Evolutionary conservation across 2,888 invertebrate genomes (phyloP).

Genomic region (Stenoptilia bipunctidactyla): DNA sequence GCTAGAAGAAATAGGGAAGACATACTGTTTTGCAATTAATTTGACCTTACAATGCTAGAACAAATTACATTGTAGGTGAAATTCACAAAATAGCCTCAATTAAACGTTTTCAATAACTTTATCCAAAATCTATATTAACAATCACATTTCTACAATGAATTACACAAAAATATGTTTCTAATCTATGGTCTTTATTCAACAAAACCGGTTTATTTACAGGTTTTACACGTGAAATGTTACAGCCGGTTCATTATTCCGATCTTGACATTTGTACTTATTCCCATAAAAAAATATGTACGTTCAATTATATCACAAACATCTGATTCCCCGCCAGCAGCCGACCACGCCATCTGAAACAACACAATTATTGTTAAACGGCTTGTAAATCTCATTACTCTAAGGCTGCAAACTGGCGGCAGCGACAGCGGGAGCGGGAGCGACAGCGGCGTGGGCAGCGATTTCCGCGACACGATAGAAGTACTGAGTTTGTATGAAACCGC

Average conservation of each 20-base stretch:
- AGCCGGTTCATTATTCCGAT: conserved; percentile 22
- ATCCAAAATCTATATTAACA: conserved; percentile 14
- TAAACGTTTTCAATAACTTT: conserved; percentile 4
- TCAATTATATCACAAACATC: conserved; percentile 58
- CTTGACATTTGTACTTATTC: conserved; percentile 60
- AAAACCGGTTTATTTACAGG: conserved; percentile 37
- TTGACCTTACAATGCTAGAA: too few relatives aligned
- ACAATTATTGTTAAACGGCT: too few relatives aligned
- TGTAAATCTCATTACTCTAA: too few relatives aligned
- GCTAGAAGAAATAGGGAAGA: conserved; percentile 45
- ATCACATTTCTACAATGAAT: conserved; percentile 37
- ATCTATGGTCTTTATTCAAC: conserved; percentile 28
- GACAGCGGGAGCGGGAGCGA: too few relatives aligned
- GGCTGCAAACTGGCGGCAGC: too few relatives aligned
- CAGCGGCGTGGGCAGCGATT: too few relatives aligned
- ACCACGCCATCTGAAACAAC: conserved; percentile 54
- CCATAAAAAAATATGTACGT: conserved; percentile 67
- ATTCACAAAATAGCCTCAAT: conserved; percentile 13
- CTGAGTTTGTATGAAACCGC: too few relatives aligned
- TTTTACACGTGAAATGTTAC: conserved; percentile 14
- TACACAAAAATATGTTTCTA: conserved; percentile 50
- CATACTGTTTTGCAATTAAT: conserved; percentile 18
- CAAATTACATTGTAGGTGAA: too few relatives aligned
- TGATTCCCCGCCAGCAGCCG: conserved; percentile 46
- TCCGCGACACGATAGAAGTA: too few relatives aligned